These are phyloP conservation scores for Paraplagusia blochii DNA, from an alignment of 2,113 vertebrate species.

Conservation along the genomic window DNA sequence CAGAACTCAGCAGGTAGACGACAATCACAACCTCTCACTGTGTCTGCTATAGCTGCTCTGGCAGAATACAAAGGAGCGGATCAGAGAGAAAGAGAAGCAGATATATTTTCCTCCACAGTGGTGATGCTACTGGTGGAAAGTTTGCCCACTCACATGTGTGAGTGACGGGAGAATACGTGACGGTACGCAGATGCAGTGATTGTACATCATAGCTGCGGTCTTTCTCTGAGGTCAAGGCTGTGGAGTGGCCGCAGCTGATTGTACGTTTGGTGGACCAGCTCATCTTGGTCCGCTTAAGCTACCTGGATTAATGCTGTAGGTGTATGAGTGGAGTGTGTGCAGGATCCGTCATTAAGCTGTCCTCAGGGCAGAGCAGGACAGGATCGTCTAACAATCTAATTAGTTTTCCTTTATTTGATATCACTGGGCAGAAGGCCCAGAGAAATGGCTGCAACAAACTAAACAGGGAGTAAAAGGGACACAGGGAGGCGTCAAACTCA, in stretches of 20 bases:
- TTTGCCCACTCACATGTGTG: slow-evolving; percentile 19
- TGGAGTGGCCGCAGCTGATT: not conserved
- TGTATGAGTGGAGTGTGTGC: slow-evolving; percentile 7
- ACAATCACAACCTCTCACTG: slow-evolving; percentile 49
- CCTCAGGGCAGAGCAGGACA: slow-evolving; percentile 46
- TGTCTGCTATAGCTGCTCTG: slow-evolving; percentile 18
- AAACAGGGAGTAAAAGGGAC: slow-evolving; percentile 27
- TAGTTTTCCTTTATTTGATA: slow-evolving; percentile 62
- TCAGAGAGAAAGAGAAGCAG: slow-evolving; percentile 30
- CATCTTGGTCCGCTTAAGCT: not conserved
- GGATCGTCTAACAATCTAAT: slow-evolving; percentile 57
- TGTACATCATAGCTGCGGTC: not conserved
- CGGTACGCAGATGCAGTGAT: not conserved
- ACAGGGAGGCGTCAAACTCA: too few species aligned
- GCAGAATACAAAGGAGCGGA: slow-evolving; percentile 51
- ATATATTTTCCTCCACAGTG: slow-evolving; percentile 8
- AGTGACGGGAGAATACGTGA: not conserved
- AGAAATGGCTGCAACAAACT: slow-evolving; percentile 53
- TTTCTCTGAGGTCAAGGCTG: not conserved
- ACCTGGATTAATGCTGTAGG: not conserved
- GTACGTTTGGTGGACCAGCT: not conserved
- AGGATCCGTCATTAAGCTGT: slow-evolving; percentile 47
- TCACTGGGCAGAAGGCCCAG: slow-evolving; percentile 48
- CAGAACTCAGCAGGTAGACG: slow-evolving; percentile 43
- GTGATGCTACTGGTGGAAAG: slow-evolving; percentile 15